These are phyloP conservation scores for Polydrusus cervinus DNA, from an alignment of 2,888 invertebrate genomes.

Conservation along the genomic window DNA sequence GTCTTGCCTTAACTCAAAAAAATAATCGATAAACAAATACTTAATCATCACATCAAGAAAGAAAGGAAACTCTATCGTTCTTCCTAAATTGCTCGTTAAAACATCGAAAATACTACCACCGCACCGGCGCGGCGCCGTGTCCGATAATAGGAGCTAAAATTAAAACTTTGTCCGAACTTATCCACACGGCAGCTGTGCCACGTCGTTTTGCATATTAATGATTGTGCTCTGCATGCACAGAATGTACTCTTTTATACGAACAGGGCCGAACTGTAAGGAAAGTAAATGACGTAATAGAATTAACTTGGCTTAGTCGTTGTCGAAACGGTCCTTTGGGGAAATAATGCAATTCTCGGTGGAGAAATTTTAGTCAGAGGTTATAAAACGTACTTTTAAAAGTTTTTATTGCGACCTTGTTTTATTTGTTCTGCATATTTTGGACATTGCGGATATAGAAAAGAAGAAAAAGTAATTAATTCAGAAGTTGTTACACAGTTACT, in stretches of 20 bases:
- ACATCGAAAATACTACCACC: conserved; percentile 47
- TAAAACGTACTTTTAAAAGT: conserved; percentile 5
- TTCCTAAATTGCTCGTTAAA: too few relatives aligned
- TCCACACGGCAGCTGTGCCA: conserved; percentile 58
- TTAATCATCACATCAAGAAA: too few relatives aligned
- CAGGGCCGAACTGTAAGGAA: conserved; percentile 38
- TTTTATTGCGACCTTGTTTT: conserved; percentile 8
- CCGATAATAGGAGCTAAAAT: conserved; percentile 61
- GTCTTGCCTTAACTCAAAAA: too few relatives aligned
- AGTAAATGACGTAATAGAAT: conserved; percentile 46
- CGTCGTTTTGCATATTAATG: conserved; percentile 62
- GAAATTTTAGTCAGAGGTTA: conserved; percentile 1
- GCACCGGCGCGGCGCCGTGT: too few relatives aligned
- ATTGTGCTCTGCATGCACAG: conserved; percentile 57
- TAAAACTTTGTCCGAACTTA: conserved; percentile 61
- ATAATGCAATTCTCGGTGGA: conserved; percentile 20
- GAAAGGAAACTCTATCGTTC: too few relatives aligned
- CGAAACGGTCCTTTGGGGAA: conserved; percentile 39
- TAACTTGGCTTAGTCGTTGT: conserved; percentile 40
- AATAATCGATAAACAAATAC: too few relatives aligned
- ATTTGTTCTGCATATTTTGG: background rate
- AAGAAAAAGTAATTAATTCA: too few relatives aligned
- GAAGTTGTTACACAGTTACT: too few relatives aligned
- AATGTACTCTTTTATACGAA: conserved; percentile 45
- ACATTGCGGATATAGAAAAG: background rate